Conservation (phyloP, 2,888 invertebrate genomes). For the Trissonchulus sp. region DNA sequence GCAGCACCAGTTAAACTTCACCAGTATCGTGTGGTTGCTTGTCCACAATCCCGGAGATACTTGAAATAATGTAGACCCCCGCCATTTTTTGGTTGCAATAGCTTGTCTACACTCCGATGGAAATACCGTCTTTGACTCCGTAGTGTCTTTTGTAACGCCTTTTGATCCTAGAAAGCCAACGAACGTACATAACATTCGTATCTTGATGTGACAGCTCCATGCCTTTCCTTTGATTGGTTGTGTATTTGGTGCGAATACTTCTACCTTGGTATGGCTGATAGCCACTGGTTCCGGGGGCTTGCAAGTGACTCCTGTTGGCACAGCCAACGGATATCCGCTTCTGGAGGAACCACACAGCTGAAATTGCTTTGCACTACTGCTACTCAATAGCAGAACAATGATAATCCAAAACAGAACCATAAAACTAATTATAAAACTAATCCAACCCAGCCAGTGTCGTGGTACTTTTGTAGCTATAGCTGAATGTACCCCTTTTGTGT, state of each 20-base stretch:
- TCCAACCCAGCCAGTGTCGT: background rate
- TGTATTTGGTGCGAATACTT: background rate
- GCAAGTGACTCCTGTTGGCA: background rate
- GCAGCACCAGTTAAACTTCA: slow-evolving; percentile 10
- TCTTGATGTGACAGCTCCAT: background rate
- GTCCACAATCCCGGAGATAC: background rate
- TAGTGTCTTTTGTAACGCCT: background rate
- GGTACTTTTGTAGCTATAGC: background rate
- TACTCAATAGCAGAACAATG: background rate
- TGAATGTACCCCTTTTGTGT: too few species aligned
- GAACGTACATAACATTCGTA: background rate
- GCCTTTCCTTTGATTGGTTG: background rate
- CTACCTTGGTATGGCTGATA: background rate
- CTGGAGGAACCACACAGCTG: background rate
- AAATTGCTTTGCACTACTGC: background rate
- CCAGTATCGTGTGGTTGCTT: background rate
- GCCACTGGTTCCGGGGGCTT: background rate
- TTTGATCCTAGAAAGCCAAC: background rate
- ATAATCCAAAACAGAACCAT: background rate
- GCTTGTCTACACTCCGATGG: background rate
- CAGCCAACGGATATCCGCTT: background rate
- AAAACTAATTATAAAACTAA: background rate
- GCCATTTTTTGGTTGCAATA: background rate
- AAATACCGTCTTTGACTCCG: background rate
- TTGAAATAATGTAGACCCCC: background rate